Evolutionary conservation across 2,888 invertebrate genomes (phyloP).

Genomic region (Molanna angustata): DNA sequence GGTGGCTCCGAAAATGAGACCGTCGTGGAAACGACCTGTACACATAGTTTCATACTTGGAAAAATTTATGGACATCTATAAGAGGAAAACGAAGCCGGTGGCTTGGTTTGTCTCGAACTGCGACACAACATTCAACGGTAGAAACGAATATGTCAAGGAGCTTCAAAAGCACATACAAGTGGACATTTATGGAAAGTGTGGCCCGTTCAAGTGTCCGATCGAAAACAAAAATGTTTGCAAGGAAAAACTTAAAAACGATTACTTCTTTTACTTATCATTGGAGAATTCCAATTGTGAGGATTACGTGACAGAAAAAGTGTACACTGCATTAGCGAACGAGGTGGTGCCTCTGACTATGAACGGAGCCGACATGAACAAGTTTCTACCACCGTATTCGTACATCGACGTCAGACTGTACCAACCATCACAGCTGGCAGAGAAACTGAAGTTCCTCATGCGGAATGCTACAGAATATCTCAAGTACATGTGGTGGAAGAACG

Average conservation of each 20-base stretch:
- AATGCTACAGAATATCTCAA: slow-evolving; percentile 58
- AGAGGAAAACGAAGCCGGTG: slow-evolving; percentile 49
- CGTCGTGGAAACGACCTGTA: slow-evolving; percentile 36
- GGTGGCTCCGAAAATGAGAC: slow-evolving; percentile 37
- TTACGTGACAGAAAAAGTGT: slow-evolving; percentile 68
- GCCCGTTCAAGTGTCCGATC: slow-evolving; percentile 40
- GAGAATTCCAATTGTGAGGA: slow-evolving; percentile 68
- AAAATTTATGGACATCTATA: slow-evolving; percentile 9
- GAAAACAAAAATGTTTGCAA: slow-evolving; percentile 38
- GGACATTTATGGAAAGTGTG: slow-evolving; percentile 64
- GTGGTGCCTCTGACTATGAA: slow-evolving; percentile 39
- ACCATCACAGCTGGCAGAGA: slow-evolving; percentile 55
- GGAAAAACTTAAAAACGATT: slow-evolving; percentile 48
- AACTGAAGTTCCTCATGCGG: slow-evolving; percentile 50
- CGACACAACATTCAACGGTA: slow-evolving; percentile 43
- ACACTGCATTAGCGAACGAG: slow-evolving; percentile 45
- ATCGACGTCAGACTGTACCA: slow-evolving; percentile 63
- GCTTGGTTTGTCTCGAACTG: slow-evolving; percentile 60
- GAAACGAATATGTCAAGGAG: slow-evolving; percentile 46
- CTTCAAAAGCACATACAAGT: slow-evolving; percentile 56
- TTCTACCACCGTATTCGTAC: slow-evolving; percentile 55
- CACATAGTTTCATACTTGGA: background rate
- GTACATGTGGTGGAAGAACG: slow-evolving; percentile 64
- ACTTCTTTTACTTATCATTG: slow-evolving; percentile 66
- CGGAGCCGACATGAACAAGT: slow-evolving; percentile 49